A percentile compares a stretch with the other conserved stretches of the same genome.
phyloP scores from a whole-genome alignment of 2,113 vertebrate genomes.

The Macaca fascicularis region DNA sequence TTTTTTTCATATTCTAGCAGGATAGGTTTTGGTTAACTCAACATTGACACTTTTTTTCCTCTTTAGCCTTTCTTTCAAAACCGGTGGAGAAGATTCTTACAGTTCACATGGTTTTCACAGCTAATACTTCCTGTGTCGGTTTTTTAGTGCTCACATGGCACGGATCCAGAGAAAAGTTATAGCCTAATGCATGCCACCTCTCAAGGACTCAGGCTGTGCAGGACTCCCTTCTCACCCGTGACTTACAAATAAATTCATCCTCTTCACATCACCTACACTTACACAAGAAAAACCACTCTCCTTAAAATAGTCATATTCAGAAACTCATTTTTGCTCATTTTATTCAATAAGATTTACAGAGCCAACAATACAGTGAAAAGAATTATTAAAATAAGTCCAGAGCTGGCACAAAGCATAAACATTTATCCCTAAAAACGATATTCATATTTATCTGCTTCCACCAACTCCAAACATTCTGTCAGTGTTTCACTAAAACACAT shows the following conservation, averaged over 20 bases:
- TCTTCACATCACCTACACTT: background rate
- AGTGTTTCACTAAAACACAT: background rate
- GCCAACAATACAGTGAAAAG: background rate
- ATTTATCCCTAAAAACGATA: background rate
- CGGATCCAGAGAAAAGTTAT: background rate
- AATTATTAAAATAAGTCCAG: constrained; percentile 49
- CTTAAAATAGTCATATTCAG: constrained; percentile 34
- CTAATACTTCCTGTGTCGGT: background rate
- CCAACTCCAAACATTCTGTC: background rate
- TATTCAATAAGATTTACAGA: constrained; percentile 21
- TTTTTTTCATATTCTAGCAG: background rate
- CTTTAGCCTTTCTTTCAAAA: background rate
- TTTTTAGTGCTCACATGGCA: background rate
- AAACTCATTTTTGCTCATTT: constrained; percentile 9
- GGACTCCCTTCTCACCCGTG: background rate
- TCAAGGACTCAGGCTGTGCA: background rate
- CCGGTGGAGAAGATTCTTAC: background rate
- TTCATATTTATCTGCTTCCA: constrained; percentile 5
- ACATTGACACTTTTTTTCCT: background rate
- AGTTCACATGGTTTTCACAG: background rate
- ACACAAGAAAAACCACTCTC: background rate
- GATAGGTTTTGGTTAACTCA: background rate
- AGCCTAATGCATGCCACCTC: background rate
- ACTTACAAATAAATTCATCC: background rate
- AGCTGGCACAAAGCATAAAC: background rate